phyloP scores from a whole-genome alignment of 2,113 vertebrate genomes.

The Ammodytes dubius region DNA sequence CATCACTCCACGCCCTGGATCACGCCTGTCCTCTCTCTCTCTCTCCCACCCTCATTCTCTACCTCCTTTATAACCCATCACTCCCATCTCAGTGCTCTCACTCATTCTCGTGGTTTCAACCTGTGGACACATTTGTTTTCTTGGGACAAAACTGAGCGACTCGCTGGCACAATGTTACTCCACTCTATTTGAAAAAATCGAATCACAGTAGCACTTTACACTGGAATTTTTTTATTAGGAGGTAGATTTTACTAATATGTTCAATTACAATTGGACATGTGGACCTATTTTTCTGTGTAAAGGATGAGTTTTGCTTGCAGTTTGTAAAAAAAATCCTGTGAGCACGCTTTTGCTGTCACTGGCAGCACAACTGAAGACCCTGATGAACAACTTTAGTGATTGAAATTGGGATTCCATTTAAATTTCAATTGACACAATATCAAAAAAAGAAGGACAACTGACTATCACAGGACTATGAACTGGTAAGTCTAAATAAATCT shows the following conservation, averaged over 20 bases:
- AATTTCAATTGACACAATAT: constrained; percentile 31
- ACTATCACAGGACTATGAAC: constrained; percentile 54
- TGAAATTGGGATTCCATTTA: constrained; percentile 56
- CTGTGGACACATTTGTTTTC: constrained; percentile 61
- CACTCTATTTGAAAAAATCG: constrained; percentile 11
- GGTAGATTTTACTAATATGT: constrained; percentile 10
- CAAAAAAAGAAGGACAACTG: constrained; percentile 33
- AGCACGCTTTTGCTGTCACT: constrained; percentile 57
- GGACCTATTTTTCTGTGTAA: constrained; percentile 38
- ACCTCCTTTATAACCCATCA: constrained; percentile 85
- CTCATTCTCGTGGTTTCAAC: constrained; percentile 62
- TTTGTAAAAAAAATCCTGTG: constrained; percentile 30
- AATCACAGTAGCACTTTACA: not conserved
- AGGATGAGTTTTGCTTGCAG: constrained; percentile 27
- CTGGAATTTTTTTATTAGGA: constrained; percentile 28
- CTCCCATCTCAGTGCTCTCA: constrained; percentile 73
- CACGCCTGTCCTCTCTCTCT: constrained; percentile 56
- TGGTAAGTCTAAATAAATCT: constrained; percentile 66
- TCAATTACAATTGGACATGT: constrained; percentile 30
- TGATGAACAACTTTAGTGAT: constrained; percentile 21
- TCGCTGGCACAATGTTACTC: constrained; percentile 30
- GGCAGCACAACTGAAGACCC: constrained; percentile 34
- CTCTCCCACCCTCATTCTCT: constrained; percentile 72
- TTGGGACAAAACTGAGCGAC: not conserved
- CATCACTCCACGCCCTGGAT: constrained; percentile 75